Base-by-base conservation (phyloP, 2,888 invertebrate species). In the Muscina levida region DNA sequence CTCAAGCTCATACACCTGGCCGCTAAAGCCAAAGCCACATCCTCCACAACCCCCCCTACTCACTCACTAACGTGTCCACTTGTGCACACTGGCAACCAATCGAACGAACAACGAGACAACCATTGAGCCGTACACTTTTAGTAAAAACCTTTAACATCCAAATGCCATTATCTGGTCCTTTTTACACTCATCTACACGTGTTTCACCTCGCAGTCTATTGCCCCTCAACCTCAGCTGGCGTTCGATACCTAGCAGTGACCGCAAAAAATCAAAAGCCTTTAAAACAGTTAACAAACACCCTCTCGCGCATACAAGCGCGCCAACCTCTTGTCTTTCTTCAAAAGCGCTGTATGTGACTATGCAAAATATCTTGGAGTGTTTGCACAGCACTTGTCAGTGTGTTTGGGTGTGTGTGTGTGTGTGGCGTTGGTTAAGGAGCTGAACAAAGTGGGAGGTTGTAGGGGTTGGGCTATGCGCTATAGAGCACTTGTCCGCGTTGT, bases 151-250 rank as follows among this genome's bases (percentile, higher is more conserved):
- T 68, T 65, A 76, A 80, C 80, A 79, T 72, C 79, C 81, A 81
- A 83, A 81, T 75, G 77, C 77, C 79, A 81, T 83, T 83, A 83
- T 72, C 79, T 71, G 78, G 75, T 13, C 65, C 42, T 44, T 26
- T 62, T 72, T 65, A 26, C 59, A 68, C 67, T 17, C 53, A 13
- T 19, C 42, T 62, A 42, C 62, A 62, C n/a, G 22, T 42, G 62
- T 42, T 42, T 15, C 17, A 15, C 17, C 10, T 51, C 22, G n/a
- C n/a, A n/a, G n/a, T n/a, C n/a, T n/a, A n/a, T n/a, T n/a, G 22
- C 22, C 11, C 31, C 31, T 24, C 44, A 10, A n/a, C 44, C 1
- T 56, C 26, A 6, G 8, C 19, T n/a, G 24, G 6, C 59, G 19
- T 62, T 31, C n/a, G 31, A 31, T 8, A 31, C 31, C 62, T 17